Conservation (phyloP, 2,888 invertebrate species). For the Carabus problematicus region DNA sequence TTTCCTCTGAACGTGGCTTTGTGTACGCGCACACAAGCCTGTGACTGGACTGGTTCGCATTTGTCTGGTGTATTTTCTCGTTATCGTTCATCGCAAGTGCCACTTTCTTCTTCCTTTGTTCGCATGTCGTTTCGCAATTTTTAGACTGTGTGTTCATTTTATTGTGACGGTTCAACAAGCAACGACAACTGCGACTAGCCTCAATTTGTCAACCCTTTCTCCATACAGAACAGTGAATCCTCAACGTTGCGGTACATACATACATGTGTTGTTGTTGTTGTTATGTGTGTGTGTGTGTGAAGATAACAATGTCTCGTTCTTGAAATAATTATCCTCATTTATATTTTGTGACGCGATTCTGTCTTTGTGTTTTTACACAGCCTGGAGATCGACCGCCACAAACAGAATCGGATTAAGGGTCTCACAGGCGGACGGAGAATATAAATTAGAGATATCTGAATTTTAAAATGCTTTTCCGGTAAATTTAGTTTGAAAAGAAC, state of each 20-base stretch:
- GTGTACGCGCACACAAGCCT: too few species aligned
- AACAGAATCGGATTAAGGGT: too few species aligned
- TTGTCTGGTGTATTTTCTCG: slow-evolving; percentile 29
- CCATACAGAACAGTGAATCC: neutral
- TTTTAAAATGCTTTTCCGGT: too few species aligned
- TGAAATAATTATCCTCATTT: slow-evolving; percentile 8
- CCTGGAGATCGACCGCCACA: too few species aligned
- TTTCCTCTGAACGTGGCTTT: too few species aligned
- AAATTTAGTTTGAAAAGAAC: too few species aligned
- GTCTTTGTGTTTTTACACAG: too few species aligned
- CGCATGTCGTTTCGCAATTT: slow-evolving; percentile 31
- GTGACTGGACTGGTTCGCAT: slow-evolving; percentile 12
- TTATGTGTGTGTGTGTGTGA: neutral
- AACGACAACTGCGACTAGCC: neutral
- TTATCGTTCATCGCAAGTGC: slow-evolving; percentile 36
- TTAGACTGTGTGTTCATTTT: slow-evolving; percentile 15
- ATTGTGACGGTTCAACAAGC: slow-evolving; percentile 1
- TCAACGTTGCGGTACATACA: neutral
- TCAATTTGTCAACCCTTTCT: slow-evolving; percentile 19
- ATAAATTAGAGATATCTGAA: too few species aligned
- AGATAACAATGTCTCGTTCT: neutral
- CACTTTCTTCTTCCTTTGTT: slow-evolving; percentile 42
- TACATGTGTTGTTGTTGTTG: neutral
- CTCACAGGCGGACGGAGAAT: too few species aligned
- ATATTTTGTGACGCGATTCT: neutral